Evolutionary conservation across 2,113 vertebrate genomes (phyloP).

Genomic region (Chionodraco myersi): DNA sequence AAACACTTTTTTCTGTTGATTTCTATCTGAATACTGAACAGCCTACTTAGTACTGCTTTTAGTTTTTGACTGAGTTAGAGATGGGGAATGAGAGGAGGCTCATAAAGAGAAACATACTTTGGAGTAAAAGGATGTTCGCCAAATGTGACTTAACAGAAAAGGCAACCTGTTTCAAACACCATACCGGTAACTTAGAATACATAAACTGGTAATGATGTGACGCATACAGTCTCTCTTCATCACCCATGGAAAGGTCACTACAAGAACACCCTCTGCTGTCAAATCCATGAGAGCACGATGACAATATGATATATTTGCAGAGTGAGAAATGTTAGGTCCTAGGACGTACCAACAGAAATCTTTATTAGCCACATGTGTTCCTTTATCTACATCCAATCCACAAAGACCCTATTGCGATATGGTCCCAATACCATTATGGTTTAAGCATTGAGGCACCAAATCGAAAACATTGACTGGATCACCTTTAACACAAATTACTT

Average conservation of each 20-base stretch:
- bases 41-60: background rate
- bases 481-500: constrained; percentile 14
- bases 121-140: background rate
- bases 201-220: constrained; percentile 39
- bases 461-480: constrained; percentile 9
- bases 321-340: constrained; percentile 4
- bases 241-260: background rate
- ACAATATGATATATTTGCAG: constrained; percentile 4
- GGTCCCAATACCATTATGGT: constrained; percentile 10
- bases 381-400: constrained; percentile 3
- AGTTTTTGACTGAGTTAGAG: constrained; percentile 7
- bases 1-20: background rate
- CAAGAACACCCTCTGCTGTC: constrained; percentile 18
- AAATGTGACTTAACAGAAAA: constrained; percentile 37
- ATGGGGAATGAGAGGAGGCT: background rate
- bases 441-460: constrained; percentile 28
- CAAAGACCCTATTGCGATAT: background rate
- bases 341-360: constrained; percentile 12
- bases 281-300: background rate
- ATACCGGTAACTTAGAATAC: constrained; percentile 54
- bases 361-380: constrained; percentile 8
- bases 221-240: background rate
- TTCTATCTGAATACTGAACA: background rate
- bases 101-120: constrained; percentile 16
- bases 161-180: constrained; percentile 53